Percentiles rank a stretch among this genome's conserved stretches.
phyloP scores from a whole-genome alignment of 2,888 invertebrate species.

The Conistra vaccinii region DNA sequence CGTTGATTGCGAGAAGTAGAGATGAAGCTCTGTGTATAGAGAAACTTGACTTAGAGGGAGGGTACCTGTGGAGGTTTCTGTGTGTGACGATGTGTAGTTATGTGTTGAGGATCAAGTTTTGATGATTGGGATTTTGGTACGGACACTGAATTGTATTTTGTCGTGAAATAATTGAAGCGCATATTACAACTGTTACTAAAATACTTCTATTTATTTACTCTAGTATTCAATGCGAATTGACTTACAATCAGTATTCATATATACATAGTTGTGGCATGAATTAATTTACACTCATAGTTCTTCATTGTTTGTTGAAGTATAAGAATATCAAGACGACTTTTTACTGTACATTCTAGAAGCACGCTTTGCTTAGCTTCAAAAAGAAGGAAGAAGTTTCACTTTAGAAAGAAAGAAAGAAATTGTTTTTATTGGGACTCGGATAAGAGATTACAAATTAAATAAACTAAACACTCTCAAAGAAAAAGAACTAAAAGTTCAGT shows the following conservation, averaged over 20 bases:
- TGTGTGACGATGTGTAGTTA: not conserved
- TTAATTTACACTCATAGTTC: not conserved
- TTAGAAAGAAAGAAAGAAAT: too few relatives aligned
- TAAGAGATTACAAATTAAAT: too few relatives aligned
- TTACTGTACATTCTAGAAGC: too few relatives aligned
- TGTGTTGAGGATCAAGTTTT: not conserved
- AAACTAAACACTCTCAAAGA: too few relatives aligned
- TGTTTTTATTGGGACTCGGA: too few relatives aligned
- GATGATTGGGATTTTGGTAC: conserved; percentile 9
- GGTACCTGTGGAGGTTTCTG: conserved; percentile 12
- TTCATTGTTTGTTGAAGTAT: too few relatives aligned
- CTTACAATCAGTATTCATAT: not conserved
- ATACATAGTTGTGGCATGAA: not conserved
- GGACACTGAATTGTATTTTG: not conserved
- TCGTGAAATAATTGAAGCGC: not conserved
- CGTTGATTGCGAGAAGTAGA: conserved; percentile 40
- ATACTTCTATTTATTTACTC: too few relatives aligned
- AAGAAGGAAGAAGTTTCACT: too few relatives aligned
- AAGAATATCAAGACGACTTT: too few relatives aligned
- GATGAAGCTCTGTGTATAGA: not conserved
- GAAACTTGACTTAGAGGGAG: conserved; percentile 26
- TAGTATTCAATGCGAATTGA: not conserved
- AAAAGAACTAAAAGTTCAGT: too few relatives aligned
- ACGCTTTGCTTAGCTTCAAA: too few relatives aligned
- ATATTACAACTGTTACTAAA: too few relatives aligned